A percentile compares a stretch with the other conserved stretches of the same genome.
phyloP scores from a whole-genome alignment of 2,888 invertebrate species.

The Dinocampus coccinellae region DNA sequence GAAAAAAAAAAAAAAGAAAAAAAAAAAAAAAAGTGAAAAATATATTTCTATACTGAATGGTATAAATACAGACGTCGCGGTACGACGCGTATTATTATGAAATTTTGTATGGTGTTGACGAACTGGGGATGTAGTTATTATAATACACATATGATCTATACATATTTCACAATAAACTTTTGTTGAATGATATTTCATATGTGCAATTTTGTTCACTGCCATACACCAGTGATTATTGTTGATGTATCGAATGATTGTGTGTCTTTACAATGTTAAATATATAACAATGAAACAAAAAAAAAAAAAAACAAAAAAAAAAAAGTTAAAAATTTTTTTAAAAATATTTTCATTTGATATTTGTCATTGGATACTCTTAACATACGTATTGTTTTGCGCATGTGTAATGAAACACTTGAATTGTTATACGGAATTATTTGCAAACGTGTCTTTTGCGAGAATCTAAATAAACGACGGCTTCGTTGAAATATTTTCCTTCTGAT shows the following conservation, averaged over 20 bases:
- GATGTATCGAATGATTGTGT: not conserved
- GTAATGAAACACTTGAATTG: not conserved
- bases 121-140: not conserved
- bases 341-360: not conserved
- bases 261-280: not conserved
- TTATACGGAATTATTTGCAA: not conserved
- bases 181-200: slow-evolving; percentile 20
- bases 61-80: slow-evolving; percentile 8
- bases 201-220: not conserved
- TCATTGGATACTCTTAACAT: not conserved
- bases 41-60: slow-evolving; percentile 15
- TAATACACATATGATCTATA: slow-evolving; percentile 1
- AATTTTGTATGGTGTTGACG: slow-evolving; percentile 19
- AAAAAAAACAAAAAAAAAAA: not conserved
- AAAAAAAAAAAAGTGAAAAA: slow-evolving; percentile 17
- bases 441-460: not conserved
- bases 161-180: not conserved
- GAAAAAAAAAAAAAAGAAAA: too few species aligned
- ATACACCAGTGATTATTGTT: not conserved
- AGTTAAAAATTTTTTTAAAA: not conserved
- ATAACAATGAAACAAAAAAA: not conserved
- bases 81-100: slow-evolving; percentile 29
- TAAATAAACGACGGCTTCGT: not conserved
- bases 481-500: not conserved
- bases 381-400: not conserved